Percentiles rank a stretch among this genome's conserved stretches.
These are phyloP conservation scores for Plutomurus gul DNA, from an alignment of 1,140 invertebrate species.

Conservation along the genomic window DNA sequence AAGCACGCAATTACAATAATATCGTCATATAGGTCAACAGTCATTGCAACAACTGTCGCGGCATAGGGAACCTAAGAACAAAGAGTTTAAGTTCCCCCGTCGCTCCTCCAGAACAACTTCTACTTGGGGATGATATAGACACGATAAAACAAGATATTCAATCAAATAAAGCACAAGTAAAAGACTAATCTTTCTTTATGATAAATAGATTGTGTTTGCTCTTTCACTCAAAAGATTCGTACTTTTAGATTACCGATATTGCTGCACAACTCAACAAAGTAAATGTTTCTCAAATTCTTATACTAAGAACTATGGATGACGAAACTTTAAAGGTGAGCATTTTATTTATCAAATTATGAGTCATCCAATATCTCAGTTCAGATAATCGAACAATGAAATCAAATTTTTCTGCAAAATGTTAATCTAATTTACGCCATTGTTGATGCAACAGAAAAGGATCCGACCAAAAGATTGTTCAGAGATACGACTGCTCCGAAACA, in stretches of 20 bases:
- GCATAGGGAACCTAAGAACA: not conserved
- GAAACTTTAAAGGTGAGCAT: constrained; percentile 37
- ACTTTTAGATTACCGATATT: constrained; percentile 18
- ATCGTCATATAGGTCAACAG: not conserved
- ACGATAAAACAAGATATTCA: not conserved
- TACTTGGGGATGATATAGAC: not conserved
- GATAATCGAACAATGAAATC: too few relatives aligned
- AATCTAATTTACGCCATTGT: not conserved
- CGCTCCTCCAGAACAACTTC: not conserved
- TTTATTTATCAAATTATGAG: too few relatives aligned
- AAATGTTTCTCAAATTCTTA: constrained; percentile 40
- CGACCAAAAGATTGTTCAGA: constrained; percentile 39
- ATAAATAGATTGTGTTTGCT: not conserved
- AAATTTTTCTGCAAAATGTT: too few relatives aligned
- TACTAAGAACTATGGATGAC: constrained; percentile 35
- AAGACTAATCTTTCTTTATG: not conserved
- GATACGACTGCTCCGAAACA: constrained; percentile 35
- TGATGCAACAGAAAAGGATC: not conserved
- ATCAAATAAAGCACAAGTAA: not conserved
- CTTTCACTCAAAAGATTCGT: not conserved
- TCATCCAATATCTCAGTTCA: too few relatives aligned
- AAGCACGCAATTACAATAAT: too few relatives aligned
- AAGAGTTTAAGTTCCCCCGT: not conserved
- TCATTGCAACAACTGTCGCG: not conserved
- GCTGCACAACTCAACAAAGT: constrained; percentile 21